Evolutionary conservation across 2,888 invertebrate genomes (phyloP).

Genomic region (Conchocele bisecta): DNA sequence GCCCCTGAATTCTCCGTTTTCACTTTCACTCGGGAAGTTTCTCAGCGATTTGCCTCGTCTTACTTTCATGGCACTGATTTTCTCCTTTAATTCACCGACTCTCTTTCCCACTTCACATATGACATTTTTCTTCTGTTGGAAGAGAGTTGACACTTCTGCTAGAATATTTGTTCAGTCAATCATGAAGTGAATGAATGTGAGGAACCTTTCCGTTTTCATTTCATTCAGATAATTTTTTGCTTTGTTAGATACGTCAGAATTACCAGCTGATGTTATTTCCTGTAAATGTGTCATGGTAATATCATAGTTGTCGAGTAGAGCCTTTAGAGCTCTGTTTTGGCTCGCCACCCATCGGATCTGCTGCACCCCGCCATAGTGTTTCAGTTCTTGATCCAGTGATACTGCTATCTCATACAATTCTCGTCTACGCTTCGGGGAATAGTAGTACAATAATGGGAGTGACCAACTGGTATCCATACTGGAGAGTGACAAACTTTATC

Average conservation of each 20-base stretch:
- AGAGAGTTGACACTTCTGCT: constrained; percentile 7
- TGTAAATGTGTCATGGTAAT: constrained; percentile 30
- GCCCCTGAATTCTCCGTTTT: constrained; percentile 6
- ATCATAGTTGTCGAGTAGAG: constrained; percentile 38
- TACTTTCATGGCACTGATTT: constrained; percentile 4
- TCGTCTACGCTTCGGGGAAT: constrained; percentile 38
- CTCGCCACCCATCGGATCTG: constrained; percentile 38
- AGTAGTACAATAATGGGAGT: too few relatives aligned
- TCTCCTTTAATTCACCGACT: constrained; percentile 13
- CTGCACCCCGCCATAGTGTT: constrained; percentile 36
- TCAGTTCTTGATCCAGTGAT: constrained; percentile 21
- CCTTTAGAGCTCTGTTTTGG: constrained; percentile 35
- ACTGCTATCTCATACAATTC: constrained; percentile 36
- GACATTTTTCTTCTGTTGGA: constrained; percentile 8
- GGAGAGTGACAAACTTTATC: too few relatives aligned
- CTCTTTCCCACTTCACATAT: constrained; percentile 5
- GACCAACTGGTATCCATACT: too few relatives aligned
- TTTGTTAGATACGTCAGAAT: constrained; percentile 24
- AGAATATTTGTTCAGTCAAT: constrained; percentile 10
- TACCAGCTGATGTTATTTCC: constrained; percentile 23
- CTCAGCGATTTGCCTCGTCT: constrained; percentile 14
- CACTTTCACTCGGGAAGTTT: not conserved
- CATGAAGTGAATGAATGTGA: constrained; percentile 25
- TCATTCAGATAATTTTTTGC: constrained; percentile 6
- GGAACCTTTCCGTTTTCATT: constrained; percentile 18